Evolutionary conservation across 2,113 vertebrate species (phyloP), one percentile per base, ranked within the genome.

Genomic region (Isichthys henryi): DNA sequence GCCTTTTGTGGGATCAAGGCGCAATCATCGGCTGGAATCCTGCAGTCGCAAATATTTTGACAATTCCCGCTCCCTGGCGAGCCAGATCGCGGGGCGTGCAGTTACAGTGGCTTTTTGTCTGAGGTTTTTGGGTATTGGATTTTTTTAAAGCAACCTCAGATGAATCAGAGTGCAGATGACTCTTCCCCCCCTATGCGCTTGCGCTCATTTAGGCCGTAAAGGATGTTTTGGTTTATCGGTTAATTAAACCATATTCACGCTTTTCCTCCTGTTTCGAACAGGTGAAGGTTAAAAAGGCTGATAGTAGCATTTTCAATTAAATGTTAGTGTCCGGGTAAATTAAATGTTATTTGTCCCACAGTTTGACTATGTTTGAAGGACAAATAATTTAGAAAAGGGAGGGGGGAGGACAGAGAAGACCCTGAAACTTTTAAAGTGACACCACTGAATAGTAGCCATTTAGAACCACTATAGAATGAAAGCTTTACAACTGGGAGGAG

Each of bases 41-140:
- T 94, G 94, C 92, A 74, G 91, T 92, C 84, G 91, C 94, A 94
- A 96, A 96, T 95, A 94, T 96, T 95, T 95, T 93, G 95, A 93
- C 94, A 94, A 93, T 95, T 94, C 93, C 92, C 94, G 92, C 96
- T 95, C 94, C 0, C 92, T 90, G 93, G 85, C 92, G 90, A 85
- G 90, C 91, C 83, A 52, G 91, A 83, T 91, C 91, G 90, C 5
- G 74, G 82, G 46, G 91, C 91, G 90, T 90, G 21, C 92, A 49
- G 90, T 92, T 93, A 43, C 1, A 86, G 90, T 80, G 87, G 21
- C 62, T 90, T 77, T 93, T 0, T 89, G 43, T 46, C 39, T 88
- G 58, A 27, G 43, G 58, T 27, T 70, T 70, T 46, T 86, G 86
- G 62, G 52, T 80, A 77, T 77, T 77, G 74, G 84, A 90, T 92